Conservation (phyloP, 37 sponge, comb jelly and placozoan genomes). For the Agelas oroides region DNA sequence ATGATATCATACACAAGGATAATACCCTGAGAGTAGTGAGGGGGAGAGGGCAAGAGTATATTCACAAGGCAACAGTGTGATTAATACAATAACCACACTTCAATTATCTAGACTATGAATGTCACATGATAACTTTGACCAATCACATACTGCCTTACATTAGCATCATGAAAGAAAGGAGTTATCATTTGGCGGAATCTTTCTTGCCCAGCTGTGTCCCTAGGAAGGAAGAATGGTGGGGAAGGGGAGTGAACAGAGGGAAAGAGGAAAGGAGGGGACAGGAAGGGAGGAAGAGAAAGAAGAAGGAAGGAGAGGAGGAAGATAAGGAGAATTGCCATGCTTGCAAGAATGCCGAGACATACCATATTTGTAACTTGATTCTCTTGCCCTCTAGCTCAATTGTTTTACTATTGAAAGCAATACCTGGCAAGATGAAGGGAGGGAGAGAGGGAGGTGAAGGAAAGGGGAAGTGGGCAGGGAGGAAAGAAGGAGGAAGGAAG, state of each 20-base stretch:
- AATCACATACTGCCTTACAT: slow-evolving; percentile 53
- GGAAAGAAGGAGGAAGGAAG: too few species aligned
- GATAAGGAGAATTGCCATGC: too few species aligned
- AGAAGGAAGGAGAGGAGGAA: neutral
- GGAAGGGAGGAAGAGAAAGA: neutral
- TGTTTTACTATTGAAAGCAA: slow-evolving; percentile 96
- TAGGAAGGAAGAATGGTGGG: neutral
- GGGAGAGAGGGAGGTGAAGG: neutral
- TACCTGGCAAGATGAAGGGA: slow-evolving; percentile 76
- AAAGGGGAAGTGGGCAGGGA: neutral
- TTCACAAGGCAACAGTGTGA: too few species aligned
- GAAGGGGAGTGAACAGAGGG: neutral
- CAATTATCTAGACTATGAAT: neutral
- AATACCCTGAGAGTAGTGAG: slow-evolving; percentile 78
- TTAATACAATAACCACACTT: too few species aligned
- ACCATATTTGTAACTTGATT: slow-evolving; percentile 96
- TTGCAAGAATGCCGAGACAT: neutral
- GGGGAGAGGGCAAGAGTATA: too few species aligned
- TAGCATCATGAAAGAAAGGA: slow-evolving; percentile 93
- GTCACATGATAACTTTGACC: neutral
- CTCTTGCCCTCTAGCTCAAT: slow-evolving; percentile 94
- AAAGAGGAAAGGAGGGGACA: neutral
- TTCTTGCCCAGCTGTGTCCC: slow-evolving; percentile 60
- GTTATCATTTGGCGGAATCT: slow-evolving; percentile 94
- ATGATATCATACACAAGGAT: slow-evolving; percentile 97